Conservation (phyloP, 2,888 invertebrate genomes). For the Macaria liturata region DNA sequence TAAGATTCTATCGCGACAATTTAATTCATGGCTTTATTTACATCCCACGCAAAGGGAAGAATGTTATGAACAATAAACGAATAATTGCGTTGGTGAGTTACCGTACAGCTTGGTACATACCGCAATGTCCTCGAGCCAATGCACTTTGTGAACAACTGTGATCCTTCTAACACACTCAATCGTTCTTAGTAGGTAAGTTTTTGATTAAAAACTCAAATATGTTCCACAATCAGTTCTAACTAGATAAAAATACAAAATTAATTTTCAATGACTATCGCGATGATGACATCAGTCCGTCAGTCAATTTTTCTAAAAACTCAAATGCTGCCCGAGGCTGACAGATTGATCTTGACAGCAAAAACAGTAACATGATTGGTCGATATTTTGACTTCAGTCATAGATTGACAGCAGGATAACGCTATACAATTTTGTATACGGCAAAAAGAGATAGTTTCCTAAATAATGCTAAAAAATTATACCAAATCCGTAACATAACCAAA, state of each 20-base stretch:
- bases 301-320: too few species aligned
- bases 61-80: conserved; percentile 51
- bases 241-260: conserved; percentile 25
- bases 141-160: conserved; percentile 30
- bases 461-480: too few species aligned
- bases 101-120: conserved; percentile 45
- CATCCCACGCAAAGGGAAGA: conserved; percentile 73
- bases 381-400: too few species aligned
- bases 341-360: too few species aligned
- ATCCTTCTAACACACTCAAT: not conserved
- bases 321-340: too few species aligned
- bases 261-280: conserved; percentile 37
- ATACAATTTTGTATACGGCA: too few species aligned
- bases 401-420: too few species aligned
- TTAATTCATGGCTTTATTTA: conserved; percentile 41
- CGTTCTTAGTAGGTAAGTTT: not conserved
- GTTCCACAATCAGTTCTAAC: conserved; percentile 26
- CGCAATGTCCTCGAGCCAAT: conserved; percentile 52
- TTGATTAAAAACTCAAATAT: conserved; percentile 18
- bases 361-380: too few species aligned
- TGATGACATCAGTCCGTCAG: conserved; percentile 60
- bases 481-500: too few species aligned
- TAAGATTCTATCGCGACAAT: conserved; percentile 3
- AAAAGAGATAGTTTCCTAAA: too few species aligned
- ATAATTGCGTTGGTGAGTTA: conserved; percentile 47